Conservation (phyloP, 2,797 vertebrate genomes). For the Cuculus canorus region DNA sequence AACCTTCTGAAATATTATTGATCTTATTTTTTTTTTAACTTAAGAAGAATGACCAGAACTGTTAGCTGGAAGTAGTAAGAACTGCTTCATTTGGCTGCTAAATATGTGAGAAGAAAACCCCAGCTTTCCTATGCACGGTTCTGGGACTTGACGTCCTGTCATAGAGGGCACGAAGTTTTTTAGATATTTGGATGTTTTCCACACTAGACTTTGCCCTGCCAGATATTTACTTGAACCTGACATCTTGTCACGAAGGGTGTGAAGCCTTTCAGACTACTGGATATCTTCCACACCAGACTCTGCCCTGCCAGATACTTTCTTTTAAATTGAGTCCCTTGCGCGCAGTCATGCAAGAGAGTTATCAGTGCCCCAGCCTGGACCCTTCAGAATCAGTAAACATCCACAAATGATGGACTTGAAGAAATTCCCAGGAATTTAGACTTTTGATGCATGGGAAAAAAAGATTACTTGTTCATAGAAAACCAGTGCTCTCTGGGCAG, state of each 20-base stretch:
- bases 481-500: not conserved
- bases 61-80: not conserved
- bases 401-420: slow-evolving; percentile 43
- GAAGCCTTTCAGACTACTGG: slow-evolving; percentile 65
- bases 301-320: slow-evolving; percentile 57
- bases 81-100: slow-evolving; percentile 17
- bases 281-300: slow-evolving; percentile 66
- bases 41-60: not conserved
- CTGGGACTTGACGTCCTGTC: slow-evolving; percentile 57
- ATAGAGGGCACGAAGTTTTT: slow-evolving; percentile 48
- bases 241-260: slow-evolving; percentile 67
- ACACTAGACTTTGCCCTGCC: slow-evolving; percentile 51
- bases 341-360: slow-evolving; percentile 46
- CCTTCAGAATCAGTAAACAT: slow-evolving; percentile 47
- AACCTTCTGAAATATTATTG: not conserved
- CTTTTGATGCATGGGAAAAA: not conserved
- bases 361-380: slow-evolving; percentile 24
- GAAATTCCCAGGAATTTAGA: slow-evolving; percentile 51
- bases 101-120: not conserved
- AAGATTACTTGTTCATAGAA: not conserved
- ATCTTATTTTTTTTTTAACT: not conserved
- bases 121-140: not conserved
- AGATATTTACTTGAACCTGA: slow-evolving; percentile 66
- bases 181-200: slow-evolving; percentile 56
- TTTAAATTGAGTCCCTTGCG: slow-evolving; percentile 67